Evolutionary conservation across 2,888 invertebrate species (phyloP).

Genomic region (Caenorhabditis sp.): DNA sequence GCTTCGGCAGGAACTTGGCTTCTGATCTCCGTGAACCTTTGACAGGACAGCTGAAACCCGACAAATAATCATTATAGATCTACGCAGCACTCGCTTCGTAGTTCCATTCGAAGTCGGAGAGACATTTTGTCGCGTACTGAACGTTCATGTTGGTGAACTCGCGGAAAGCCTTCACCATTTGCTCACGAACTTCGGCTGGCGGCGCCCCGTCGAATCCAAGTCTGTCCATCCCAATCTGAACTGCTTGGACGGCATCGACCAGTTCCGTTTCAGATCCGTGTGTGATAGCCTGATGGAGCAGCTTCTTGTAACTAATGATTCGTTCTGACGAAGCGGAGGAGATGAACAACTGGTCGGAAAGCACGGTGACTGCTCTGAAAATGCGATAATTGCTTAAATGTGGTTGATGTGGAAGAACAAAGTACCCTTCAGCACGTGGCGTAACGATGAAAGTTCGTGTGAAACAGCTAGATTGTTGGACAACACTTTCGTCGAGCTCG

Average conservation of each 20-base stretch:
- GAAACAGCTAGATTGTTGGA: constrained; percentile 79
- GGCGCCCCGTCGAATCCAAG: constrained; percentile 58
- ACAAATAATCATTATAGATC: neutral
- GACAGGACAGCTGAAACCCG: constrained; percentile 40
- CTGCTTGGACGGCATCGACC: constrained; percentile 30
- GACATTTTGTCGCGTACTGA: constrained; percentile 72
- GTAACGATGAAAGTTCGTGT: constrained; percentile 80
- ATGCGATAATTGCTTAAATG: neutral
- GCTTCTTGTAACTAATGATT: constrained; percentile 65
- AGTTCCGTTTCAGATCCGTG: constrained; percentile 39
- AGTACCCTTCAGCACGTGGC: constrained; percentile 79
- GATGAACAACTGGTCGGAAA: constrained; percentile 80
- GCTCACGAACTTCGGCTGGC: constrained; percentile 39
- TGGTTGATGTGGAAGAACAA: neutral
- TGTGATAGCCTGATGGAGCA: constrained; percentile 36
- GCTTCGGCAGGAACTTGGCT: constrained; percentile 41
- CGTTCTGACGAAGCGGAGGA: constrained; percentile 81
- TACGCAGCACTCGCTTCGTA: constrained; percentile 64
- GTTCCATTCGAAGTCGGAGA: constrained; percentile 72
- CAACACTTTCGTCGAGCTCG: constrained; percentile 71
- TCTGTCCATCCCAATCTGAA: constrained; percentile 48
- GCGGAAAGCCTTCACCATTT: constrained; percentile 71
- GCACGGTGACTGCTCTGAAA: constrained; percentile 79
- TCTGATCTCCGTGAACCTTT: constrained; percentile 36
- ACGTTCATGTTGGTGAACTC: constrained; percentile 71